Percentiles rank a stretch among this genome's conserved stretches.
These are phyloP conservation scores for Mesocentrotus franciscanus DNA, from an alignment of 53 echinoderm and acorn worm genomes.

Conservation along the genomic window DNA sequence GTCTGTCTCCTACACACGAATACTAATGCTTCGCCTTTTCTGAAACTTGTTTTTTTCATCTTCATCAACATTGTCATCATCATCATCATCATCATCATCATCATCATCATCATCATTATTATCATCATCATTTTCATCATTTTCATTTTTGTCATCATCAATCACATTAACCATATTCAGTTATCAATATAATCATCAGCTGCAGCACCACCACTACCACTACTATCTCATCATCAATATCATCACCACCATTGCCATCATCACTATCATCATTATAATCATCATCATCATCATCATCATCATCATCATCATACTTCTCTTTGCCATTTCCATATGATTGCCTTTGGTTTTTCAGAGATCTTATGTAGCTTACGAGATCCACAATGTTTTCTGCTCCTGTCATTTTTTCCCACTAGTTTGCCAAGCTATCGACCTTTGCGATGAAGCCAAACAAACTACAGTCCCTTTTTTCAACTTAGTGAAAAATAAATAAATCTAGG, in stretches of 20 bases:
- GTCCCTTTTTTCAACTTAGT: neutral
- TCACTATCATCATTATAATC: neutral
- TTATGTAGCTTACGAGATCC: neutral
- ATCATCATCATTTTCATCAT: neutral
- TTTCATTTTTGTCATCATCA: neutral
- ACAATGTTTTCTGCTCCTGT: neutral
- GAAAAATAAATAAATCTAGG: neutral
- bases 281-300: neutral
- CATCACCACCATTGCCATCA: neutral
- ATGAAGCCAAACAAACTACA: neutral
- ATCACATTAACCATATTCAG: too few species aligned
- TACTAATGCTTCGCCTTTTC: neutral
- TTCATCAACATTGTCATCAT: neutral
- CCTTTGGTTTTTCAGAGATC: neutral
- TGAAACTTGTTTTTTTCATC: neutral
- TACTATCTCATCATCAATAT: neutral
- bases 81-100: slow-evolving; percentile 5
- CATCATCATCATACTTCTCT: neutral
- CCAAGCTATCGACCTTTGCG: neutral
- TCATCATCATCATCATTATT: neutral
- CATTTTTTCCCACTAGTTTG: neutral
- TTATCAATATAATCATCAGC: neutral
- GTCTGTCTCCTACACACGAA: neutral
- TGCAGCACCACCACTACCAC: too few species aligned
- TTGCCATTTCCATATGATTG: too few species aligned